Conservation (phyloP, 2,888 invertebrate species). For the Drosophila subsilvestris region DNA sequence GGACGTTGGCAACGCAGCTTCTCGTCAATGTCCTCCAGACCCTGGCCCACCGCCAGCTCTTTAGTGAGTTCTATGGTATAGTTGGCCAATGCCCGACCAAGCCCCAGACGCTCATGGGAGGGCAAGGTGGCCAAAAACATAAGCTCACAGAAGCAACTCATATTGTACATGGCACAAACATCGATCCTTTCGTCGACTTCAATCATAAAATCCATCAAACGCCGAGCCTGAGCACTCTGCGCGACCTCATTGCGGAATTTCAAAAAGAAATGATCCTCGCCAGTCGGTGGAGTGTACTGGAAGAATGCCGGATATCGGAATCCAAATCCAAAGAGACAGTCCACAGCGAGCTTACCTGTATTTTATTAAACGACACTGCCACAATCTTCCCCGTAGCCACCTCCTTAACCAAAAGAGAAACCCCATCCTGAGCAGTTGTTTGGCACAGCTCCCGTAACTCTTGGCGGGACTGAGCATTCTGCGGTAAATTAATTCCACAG, state of each 20-base stretch:
- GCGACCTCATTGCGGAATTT: slow-evolving; percentile 84
- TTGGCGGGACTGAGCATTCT: slow-evolving; percentile 85
- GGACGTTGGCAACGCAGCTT: slow-evolving; percentile 71
- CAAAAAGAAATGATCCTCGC: slow-evolving; percentile 77
- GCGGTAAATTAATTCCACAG: slow-evolving; percentile 85
- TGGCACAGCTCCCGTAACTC: slow-evolving; percentile 87
- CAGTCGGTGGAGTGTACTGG: slow-evolving; percentile 70
- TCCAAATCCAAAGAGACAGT: not conserved
- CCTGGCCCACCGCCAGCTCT: slow-evolving; percentile 84
- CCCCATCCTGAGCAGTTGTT: slow-evolving; percentile 87
- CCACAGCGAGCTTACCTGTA: slow-evolving; percentile 85
- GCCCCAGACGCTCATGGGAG: slow-evolving; percentile 85
- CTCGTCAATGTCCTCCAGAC: slow-evolving; percentile 81
- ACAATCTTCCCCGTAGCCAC: slow-evolving; percentile 85
- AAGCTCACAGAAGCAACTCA: slow-evolving; percentile 87
- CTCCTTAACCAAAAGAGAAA: slow-evolving; percentile 87
- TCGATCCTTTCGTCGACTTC: slow-evolving; percentile 86
- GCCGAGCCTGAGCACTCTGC: slow-evolving; percentile 86
- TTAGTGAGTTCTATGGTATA: slow-evolving; percentile 86
- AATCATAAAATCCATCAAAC: slow-evolving; percentile 88
- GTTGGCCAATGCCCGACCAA: slow-evolving; percentile 85
- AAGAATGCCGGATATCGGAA: not conserved
- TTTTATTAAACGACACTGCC: slow-evolving; percentile 88
- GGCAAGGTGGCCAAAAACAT: slow-evolving; percentile 88
- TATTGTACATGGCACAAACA: slow-evolving; percentile 87